phyloP scores from a whole-genome alignment of 1,140 invertebrate genomes.

The Diachasma alloeum region DNA sequence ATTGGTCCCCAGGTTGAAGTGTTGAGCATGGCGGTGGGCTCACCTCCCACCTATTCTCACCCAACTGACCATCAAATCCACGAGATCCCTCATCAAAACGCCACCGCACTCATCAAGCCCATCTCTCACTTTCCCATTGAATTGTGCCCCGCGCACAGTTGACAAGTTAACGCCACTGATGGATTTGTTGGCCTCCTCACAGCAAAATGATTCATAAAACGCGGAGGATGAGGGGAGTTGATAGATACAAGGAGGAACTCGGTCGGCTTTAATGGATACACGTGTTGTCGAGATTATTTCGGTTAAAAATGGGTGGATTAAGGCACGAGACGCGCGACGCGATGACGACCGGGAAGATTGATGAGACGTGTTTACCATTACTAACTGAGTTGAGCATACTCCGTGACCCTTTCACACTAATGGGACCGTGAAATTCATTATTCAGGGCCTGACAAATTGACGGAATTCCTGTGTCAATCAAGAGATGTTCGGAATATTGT shows the following conservation, averaged over 20 bases:
- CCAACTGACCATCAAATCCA: background rate
- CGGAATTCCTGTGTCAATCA: slow-evolving; percentile 33
- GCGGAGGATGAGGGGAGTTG: background rate
- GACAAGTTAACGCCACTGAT: background rate
- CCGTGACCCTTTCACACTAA: slow-evolving; percentile 9
- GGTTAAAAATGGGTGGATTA: slow-evolving; percentile 31
- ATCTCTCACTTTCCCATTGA: background rate
- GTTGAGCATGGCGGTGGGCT: slow-evolving; percentile 54
- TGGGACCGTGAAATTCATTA: background rate
- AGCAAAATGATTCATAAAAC: background rate
- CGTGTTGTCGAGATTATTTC: slow-evolving; percentile 51
- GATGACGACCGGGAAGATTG: slow-evolving; percentile 58
- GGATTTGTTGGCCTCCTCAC: background rate
- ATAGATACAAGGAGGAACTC: slow-evolving; percentile 10
- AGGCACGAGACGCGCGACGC: slow-evolving; percentile 17
- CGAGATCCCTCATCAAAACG: background rate
- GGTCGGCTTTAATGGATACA: slow-evolving; percentile 51
- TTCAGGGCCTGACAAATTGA: slow-evolving; percentile 43
- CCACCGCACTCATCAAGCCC: background rate
- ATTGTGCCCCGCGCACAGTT: background rate
- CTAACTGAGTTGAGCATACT: slow-evolving; percentile 38
- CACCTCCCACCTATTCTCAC: background rate
- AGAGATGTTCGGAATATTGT: background rate
- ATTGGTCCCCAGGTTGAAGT: slow-evolving; percentile 54
- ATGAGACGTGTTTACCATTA: slow-evolving; percentile 56